phyloP scores from a whole-genome alignment of 2,113 vertebrate species.

The Zosterops pallidus region DNA sequence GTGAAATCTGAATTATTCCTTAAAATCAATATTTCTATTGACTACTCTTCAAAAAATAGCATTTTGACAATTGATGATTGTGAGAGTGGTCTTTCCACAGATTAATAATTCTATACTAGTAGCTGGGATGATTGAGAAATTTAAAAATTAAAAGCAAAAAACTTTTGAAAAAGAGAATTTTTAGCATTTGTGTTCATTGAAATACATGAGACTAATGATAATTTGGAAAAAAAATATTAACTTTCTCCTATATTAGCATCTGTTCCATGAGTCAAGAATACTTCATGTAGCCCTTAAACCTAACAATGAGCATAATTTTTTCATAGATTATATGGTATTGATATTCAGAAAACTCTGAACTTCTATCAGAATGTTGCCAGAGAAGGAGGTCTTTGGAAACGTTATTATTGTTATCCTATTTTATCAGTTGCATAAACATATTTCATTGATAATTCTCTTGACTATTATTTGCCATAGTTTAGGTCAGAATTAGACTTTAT shows the following conservation, averaged over 20 bases:
- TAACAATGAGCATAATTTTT: not conserved
- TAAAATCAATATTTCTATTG: not conserved
- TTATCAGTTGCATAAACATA: not conserved
- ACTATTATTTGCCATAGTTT: not conserved
- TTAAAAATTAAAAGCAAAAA: not conserved
- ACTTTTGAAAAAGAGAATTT: rapidly evolving
- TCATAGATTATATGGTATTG: not conserved
- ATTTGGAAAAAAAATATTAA: not conserved
- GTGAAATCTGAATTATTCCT: not conserved
- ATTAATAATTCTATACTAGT: not conserved
- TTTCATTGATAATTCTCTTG: not conserved
- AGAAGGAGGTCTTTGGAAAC: not conserved
- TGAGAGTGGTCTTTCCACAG: not conserved
- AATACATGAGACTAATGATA: not conserved
- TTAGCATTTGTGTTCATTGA: not conserved
- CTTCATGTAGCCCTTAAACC: not conserved
- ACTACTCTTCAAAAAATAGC: not conserved
- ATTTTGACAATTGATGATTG: not conserved
- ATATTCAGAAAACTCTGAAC: not conserved
- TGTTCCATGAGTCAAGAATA: not conserved
- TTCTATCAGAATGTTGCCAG: not conserved
- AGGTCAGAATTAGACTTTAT: not conserved
- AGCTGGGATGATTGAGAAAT: not conserved
- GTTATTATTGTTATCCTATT: not conserved
- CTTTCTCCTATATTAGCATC: not conserved